Base-by-base conservation (phyloP, 2,888 invertebrate species). In the Leptinotarsa tumamoca region DNA sequence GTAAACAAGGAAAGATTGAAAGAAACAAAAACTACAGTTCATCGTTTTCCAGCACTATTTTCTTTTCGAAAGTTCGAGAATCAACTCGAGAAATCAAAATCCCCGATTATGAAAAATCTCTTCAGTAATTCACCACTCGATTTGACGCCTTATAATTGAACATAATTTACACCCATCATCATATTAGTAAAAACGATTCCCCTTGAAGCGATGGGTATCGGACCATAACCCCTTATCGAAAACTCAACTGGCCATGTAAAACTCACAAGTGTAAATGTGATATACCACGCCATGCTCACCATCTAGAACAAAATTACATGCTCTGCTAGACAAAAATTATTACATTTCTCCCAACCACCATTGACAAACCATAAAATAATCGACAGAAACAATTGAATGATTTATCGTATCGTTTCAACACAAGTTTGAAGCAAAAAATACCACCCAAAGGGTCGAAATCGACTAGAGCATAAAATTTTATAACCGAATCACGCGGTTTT, bases 181-280 rank as follows among this genome's bases (percentile, higher is more conserved):
- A 21, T 13, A 54, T 76, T 63, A 70, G 58, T 72, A 43, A 58
- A 61, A 73, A 70, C 5, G 50, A 68, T 67, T 58, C 51, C 73
- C 73, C 71, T 67, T 70, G 73, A 76, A 71, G 70, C 67, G 66
- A 56, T 76, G 58, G 49, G 61, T 71, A 73, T 58, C 76, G 54
- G 71, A 76, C 73, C 76, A 76, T 73, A 68, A 73, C 76, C 76
- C 74, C 71, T 71, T 72, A 73, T 71, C 73, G 63, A 71, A 56
- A 70, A 73, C 27, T 67, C 73, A 76, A 73, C 76, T 73, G 71
- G 43, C 76, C 76, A 76, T 76, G 76, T 76, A 76, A 76, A 76
- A 76, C 61, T 68, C 61, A 68, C 61, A 68, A 68, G 76, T 77
- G 77, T 71, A 69, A 76, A 78, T 76, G 67, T 72, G 72, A 78